A percentile compares a stretch with the other conserved stretches of the same genome.
Conservation (phyloP, 2,113 vertebrate genomes). For the Monopterus albus region DNA sequence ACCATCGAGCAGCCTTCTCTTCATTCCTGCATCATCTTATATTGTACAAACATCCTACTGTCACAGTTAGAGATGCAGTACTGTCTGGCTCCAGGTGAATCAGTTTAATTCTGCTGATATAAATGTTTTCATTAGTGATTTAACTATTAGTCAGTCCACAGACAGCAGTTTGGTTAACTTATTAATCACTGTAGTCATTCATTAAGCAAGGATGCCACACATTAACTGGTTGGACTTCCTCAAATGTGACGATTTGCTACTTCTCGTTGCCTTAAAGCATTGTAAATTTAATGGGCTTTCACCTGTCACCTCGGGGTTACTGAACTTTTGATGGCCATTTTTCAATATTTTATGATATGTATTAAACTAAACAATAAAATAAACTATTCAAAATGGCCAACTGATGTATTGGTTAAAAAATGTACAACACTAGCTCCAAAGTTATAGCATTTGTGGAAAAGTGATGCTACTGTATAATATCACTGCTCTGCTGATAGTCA, state of each 20-base stretch:
- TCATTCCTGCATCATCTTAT: slow-evolving; percentile 52
- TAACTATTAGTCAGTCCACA: too few relatives aligned
- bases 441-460: background rate
- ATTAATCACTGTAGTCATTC: background rate
- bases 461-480: background rate
- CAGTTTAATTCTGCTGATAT: too few relatives aligned
- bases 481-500: background rate
- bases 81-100: too few relatives aligned
- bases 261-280: too few relatives aligned
- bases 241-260: too few relatives aligned
- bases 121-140: too few relatives aligned
- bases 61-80: background rate
- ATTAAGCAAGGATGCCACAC: background rate
- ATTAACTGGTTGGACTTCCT: background rate
- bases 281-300: too few relatives aligned
- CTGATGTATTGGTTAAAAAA: background rate
- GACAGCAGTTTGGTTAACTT: background rate
- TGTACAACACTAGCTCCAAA: background rate
- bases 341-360: too few relatives aligned
- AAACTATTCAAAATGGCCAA: background rate
- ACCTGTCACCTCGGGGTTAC: too few relatives aligned
- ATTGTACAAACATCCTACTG: slow-evolving; percentile 10
- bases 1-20: slow-evolving; percentile 58
- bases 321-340: too few relatives aligned
- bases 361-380: background rate